Base-by-base conservation (phyloP, 2,113 vertebrate genomes). In the Apistogramma diplotaenia region DNA sequence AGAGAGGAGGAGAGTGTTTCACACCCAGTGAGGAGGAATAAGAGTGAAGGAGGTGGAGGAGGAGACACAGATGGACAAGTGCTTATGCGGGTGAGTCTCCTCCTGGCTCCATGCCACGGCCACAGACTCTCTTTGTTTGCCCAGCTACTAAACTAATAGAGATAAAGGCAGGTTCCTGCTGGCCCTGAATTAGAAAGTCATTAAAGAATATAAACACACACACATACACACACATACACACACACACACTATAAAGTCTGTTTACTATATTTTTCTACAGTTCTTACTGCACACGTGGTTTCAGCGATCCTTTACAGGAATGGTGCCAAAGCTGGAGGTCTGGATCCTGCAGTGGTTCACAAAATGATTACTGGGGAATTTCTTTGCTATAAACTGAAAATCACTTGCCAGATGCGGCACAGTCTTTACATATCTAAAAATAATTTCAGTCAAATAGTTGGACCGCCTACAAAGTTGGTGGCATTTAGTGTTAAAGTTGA, bases 81-180 rank as follows among this genome's bases (percentile, higher is more conserved):
- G 93, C 95, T 94, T 94, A 91, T 89, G 92, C 89, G 94, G 93
- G 93, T 95, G 92, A 91, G 94, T 95, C 94, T 92, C 90, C 90
- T 91, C 86, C 92, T 96, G 96, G 96, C 96, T 94, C 60, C 0
- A 43, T 90, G 94, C 96, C 95, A 93, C 74, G 77, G 84, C 86
- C 93, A 91, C 94, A 94, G 89, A 84, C 93, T 96, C 91, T 89
- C 94, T 95, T 95, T 96, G 94, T 97, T 96, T 96, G 95, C 94
- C 89, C 92, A 92, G 92, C 86, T 94, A 93, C 90, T 95, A 94
- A 95, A 94, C 96, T 95, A 93, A 94, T 95, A 95, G 95, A 96
- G 96, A 95, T 95, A 94, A 96, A 95, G 95, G 94, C 94, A 94
- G 93, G 94, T 96, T 96, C 96, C 95, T 95, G 95, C 95, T 95